These are phyloP conservation scores for Eidolon dupreanum DNA, from an alignment of 2,797 vertebrate genomes.

Conservation along the genomic window DNA sequence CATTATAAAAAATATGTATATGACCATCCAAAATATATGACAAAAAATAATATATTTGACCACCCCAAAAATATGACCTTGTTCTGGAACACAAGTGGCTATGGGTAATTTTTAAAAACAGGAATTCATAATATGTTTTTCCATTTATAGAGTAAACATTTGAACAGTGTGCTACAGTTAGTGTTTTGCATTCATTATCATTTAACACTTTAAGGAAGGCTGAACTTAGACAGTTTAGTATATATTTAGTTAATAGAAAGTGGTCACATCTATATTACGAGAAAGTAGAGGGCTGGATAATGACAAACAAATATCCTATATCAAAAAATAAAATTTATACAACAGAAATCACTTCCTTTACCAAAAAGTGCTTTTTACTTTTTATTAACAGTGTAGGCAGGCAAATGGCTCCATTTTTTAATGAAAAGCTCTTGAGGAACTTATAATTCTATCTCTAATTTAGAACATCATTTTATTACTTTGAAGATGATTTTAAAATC, in stretches of 20 bases:
- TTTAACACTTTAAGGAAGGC: background rate
- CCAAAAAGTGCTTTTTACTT: background rate
- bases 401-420: background rate
- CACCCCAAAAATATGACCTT: background rate
- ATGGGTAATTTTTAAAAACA: background rate
- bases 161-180: background rate
- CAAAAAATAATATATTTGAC: constrained; percentile 20
- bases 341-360: constrained; percentile 3
- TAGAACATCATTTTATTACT: background rate
- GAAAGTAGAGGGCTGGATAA: background rate
- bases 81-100: background rate
- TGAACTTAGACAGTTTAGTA: background rate
- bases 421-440: background rate
- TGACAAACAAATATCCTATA: background rate
- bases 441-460: background rate
- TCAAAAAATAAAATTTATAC: background rate
- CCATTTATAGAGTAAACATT: background rate
- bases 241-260: background rate
- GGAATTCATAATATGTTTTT: background rate
- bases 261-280: background rate
- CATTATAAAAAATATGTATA: constrained; percentile 1
- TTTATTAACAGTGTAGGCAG: background rate
- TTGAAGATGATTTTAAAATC: constrained; percentile 27
- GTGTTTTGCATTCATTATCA: background rate
- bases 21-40: background rate